Conservation (phyloP, 2,113 vertebrate species). For the Trochalopteron elliotii region DNA sequence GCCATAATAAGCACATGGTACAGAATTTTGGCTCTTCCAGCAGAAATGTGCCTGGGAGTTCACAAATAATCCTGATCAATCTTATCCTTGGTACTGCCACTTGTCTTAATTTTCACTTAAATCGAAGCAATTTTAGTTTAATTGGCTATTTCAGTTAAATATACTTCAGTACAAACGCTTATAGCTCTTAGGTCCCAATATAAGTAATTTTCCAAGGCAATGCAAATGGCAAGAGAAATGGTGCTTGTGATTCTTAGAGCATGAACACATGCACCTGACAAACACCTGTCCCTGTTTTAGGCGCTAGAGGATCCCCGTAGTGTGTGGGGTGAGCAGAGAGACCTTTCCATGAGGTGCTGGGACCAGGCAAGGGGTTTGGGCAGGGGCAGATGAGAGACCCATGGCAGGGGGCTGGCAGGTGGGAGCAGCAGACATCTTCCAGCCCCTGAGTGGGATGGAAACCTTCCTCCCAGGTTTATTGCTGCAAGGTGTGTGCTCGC, state of each 20-base stretch:
- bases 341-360: neutral
- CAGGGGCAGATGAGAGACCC: neutral
- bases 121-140: neutral
- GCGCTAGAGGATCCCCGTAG: fast-evolving
- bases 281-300: neutral
- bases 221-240: neutral
- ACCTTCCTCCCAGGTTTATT: neutral
- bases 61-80: constrained; percentile 10
- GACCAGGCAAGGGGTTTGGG: neutral
- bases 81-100: neutral
- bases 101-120: constrained; percentile 32
- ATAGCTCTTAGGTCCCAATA: neutral
- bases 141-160: constrained; percentile 22
- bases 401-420: fast-evolving
- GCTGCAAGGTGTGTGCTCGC: neutral
- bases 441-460: neutral
- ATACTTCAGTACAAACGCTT: neutral
- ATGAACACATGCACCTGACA: neutral
- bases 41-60: neutral
- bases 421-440: neutral
- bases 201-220: constrained; percentile 5
- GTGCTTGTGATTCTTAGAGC: neutral
- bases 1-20: neutral
- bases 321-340: neutral
- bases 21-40: neutral